Evolutionary conservation across 2,797 vertebrate genomes (phyloP).

Genomic region (Corythornis leucogaster): DNA sequence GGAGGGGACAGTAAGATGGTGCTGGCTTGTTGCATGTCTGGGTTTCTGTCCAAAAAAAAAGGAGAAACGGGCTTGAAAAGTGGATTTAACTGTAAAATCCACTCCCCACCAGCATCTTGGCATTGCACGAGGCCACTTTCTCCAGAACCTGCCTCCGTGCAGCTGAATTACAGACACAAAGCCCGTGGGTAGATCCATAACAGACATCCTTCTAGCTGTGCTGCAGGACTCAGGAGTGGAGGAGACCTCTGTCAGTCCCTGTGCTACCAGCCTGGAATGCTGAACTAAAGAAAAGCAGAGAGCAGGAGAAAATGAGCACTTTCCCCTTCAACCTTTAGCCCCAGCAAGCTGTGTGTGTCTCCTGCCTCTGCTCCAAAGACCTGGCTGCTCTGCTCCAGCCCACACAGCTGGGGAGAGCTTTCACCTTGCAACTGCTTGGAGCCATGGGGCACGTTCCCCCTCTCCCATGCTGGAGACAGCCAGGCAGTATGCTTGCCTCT

Average conservation of each 20-base stretch:
- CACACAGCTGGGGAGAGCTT: fast-evolving
- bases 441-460: not conserved
- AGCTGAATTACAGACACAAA: not conserved
- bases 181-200: not conserved
- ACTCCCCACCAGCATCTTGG: not conserved
- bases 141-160: not conserved
- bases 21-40: not conserved
- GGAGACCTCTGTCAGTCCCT: not conserved
- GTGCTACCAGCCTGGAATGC: not conserved
- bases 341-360: not conserved
- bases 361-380: not conserved
- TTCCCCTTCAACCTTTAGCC: not conserved
- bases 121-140: not conserved
- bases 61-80: not conserved
- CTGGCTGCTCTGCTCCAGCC: not conserved
- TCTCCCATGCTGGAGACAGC: not conserved
- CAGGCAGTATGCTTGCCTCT: not conserved
- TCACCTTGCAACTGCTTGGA: not conserved
- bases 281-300: not conserved
- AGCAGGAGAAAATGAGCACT: not conserved
- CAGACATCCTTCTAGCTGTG: not conserved
- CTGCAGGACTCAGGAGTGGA: not conserved
- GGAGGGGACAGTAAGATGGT: not conserved
- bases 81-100: not conserved
- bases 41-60: not conserved